Evolutionary conservation across 2,113 vertebrate species (phyloP).

Genomic region (Mesitornis unicolor): DNA sequence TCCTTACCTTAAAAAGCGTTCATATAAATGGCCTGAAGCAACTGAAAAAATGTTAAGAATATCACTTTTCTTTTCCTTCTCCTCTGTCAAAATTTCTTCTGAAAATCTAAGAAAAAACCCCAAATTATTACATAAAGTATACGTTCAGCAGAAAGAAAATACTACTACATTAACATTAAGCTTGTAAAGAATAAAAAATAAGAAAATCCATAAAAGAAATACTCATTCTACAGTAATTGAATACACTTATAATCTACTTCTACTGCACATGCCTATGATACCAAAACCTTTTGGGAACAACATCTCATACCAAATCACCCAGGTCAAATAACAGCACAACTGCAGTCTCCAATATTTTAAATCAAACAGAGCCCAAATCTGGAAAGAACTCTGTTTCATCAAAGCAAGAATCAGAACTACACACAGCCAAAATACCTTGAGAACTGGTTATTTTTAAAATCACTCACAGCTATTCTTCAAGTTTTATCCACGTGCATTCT

Average conservation of each 20-base stretch:
- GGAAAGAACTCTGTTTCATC: not conserved
- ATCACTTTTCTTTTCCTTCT: constrained; percentile 79
- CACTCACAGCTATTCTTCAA: not conserved
- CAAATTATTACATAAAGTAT: not conserved
- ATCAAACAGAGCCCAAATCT: not conserved
- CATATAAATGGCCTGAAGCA: constrained; percentile 95
- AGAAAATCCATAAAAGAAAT: not conserved
- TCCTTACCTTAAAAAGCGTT: constrained; percentile 92
- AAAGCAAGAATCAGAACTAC: not conserved
- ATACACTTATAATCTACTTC: not conserved
- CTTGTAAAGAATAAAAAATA: not conserved
- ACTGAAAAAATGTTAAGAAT: constrained; percentile 95
- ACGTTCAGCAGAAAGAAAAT: not conserved
- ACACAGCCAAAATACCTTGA: not conserved
- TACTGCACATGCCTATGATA: not conserved
- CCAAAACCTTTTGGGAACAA: not conserved
- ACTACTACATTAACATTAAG: not conserved
- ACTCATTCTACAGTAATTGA: not conserved
- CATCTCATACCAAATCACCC: not conserved
- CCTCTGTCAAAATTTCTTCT: constrained; percentile 72
- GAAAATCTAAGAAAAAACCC: constrained; percentile 77
- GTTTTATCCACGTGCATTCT: not conserved
- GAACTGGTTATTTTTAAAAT: not conserved
- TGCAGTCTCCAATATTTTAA: not conserved
- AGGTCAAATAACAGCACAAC: not conserved